A percentile compares a stretch with the other conserved stretches of the same genome.
These are phyloP conservation scores for Diaphora mendica DNA, from an alignment of 2,888 invertebrate genomes.

Conservation along the genomic window DNA sequence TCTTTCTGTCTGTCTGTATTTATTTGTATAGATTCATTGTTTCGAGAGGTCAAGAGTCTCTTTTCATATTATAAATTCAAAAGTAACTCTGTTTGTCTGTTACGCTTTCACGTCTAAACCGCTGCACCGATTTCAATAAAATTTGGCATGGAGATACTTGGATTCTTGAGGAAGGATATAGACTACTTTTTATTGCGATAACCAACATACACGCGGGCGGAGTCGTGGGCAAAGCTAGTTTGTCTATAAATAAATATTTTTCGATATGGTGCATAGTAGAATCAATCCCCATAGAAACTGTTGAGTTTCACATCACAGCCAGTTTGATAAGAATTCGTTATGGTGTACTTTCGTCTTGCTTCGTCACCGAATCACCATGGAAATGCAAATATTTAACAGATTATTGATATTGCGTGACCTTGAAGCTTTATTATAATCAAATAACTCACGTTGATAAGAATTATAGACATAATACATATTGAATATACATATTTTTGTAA, in stretches of 20 bases:
- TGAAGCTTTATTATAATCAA: not conserved
- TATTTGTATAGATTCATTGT: too few species aligned
- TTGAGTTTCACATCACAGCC: constrained; percentile 20
- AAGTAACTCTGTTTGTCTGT: too few species aligned
- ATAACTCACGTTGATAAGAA: not conserved
- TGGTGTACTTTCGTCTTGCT: constrained; percentile 17
- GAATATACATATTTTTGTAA: not conserved
- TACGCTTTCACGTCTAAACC: too few species aligned
- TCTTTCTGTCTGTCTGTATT: too few species aligned
- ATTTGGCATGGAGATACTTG: too few species aligned
- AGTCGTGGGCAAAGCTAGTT: too few species aligned
- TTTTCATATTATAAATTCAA: too few species aligned
- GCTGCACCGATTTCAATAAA: too few species aligned
- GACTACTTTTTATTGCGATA: too few species aligned
- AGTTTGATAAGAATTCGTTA: constrained; percentile 30
- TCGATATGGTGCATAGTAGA: not conserved
- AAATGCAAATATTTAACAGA: constrained; percentile 32
- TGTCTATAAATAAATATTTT: not conserved
- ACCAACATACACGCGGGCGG: too few species aligned
- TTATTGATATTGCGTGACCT: constrained; percentile 11
- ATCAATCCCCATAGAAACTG: constrained; percentile 33
- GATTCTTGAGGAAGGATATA: too few species aligned
- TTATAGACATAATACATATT: not conserved
- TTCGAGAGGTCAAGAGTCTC: too few species aligned
- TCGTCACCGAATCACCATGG: constrained; percentile 26